Conservation (phyloP, 2,797 vertebrate species). For the Picus viridis region DNA sequence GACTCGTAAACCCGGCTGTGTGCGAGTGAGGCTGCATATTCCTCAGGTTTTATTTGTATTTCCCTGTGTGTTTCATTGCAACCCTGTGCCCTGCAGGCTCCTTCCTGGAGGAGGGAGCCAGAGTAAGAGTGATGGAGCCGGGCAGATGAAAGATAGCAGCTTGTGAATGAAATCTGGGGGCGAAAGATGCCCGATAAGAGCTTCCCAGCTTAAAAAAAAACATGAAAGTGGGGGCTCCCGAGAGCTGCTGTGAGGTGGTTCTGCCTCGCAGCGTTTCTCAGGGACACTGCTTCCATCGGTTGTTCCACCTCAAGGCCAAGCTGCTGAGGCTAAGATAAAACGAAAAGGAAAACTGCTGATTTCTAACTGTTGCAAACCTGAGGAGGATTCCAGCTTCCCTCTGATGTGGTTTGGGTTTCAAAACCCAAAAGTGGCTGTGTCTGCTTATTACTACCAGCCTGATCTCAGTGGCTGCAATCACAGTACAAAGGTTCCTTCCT, state of each 20-base stretch:
- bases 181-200: background rate
- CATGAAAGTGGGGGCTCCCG: background rate
- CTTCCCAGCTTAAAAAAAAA: background rate
- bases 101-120: slow-evolving; percentile 34
- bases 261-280: background rate
- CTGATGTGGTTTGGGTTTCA: slow-evolving; percentile 34
- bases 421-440: background rate
- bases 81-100: slow-evolving; percentile 16
- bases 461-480: background rate
- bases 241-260: background rate
- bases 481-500: background rate
- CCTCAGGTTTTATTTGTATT: slow-evolving; percentile 17
- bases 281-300: background rate
- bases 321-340: background rate
- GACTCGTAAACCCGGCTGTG: background rate
- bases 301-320: background rate
- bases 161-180: background rate
- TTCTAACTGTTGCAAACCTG: slow-evolving; percentile 8
- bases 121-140: background rate
- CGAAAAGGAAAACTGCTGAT: slow-evolving; percentile 1
- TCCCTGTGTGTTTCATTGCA: slow-evolving; percentile 38
- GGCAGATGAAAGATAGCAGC: slow-evolving; percentile 12
- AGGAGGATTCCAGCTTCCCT: slow-evolving; percentile 9
- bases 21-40: background rate
- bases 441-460: slow-evolving; percentile 12